Base-by-base conservation (phyloP, 2,113 vertebrate species). In the Rhabdornis inornatus region DNA sequence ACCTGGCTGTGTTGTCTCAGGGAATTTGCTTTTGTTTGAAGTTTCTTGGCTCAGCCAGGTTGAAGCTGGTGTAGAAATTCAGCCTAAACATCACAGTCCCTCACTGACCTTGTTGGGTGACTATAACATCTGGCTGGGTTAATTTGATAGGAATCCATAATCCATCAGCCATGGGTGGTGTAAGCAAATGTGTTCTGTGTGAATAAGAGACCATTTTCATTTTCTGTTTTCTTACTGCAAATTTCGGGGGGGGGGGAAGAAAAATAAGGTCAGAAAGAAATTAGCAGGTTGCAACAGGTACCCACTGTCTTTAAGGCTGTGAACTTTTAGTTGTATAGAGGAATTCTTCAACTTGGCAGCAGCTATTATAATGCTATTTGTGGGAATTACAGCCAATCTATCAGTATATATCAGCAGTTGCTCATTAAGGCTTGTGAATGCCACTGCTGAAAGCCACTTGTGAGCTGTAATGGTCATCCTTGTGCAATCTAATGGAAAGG, bases 1-100 rank as follows among this genome's bases (percentile, higher is more conserved):
- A 25, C 2, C 2, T 3, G 39, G 42, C 55, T 0, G 0, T 57
- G 40, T 59, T 87, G 6, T 33, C 16, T 68, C 59, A 74, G 76
- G 39, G 22, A 81, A 89, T 47, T 10, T 16, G 15, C 55, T 74
- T 39, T 52, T 23, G 10, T 47, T 37, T n/a, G 24, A 37, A 31
- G 18, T 47, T 81, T 70, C 39, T 74, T 85, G 53, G 53, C 83
- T 76, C 49, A 39, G 0, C 35, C 15, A 42, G 31, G 20, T 27
- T 50, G 22, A 65, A 84, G 19, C 21, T 64, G 25, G 31, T 78
- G 56, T 49, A 72, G 42, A 74, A 47, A 28, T 13, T 87, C n/a
- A 49, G 33, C 25, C 35, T 60, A 44, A 65, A 23, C 28, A 18
- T 47, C 45, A 12, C 45, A 61, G 49, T 56, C 22, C 50, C 19